Evolutionary conservation across 2,797 vertebrate species (phyloP), one percentile per base, ranked within the genome.

Genomic region (Sebastes elongatus): DNA sequence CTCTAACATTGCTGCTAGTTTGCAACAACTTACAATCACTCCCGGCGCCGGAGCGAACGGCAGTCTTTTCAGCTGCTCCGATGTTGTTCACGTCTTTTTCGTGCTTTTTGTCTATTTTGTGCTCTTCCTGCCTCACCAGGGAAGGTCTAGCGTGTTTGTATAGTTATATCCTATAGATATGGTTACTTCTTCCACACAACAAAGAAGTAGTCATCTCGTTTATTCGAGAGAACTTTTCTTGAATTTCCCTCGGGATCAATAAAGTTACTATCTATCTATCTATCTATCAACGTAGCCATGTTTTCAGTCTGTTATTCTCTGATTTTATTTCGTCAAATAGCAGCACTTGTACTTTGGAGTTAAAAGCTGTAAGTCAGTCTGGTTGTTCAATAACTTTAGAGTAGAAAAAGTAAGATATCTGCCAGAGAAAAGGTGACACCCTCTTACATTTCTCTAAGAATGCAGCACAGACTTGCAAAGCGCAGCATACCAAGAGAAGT

Each of bases 401-500:
- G 30, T n/a, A 27, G 3, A 74, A 78, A 18, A 46, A 46, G 16
- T 16, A 46, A 46, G 61, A 49, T 42, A 5, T 1, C 60, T 69
- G 30, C 53, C 23, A 57, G 20, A 85, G 20, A 85, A 32, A 79
- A 84, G 57, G 49, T 84, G 75, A 86, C 81, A 88, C 73, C 70
- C 74, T 88, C 22, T 20, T 70, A 66, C 76, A 79, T 25, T 72
- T 86, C 27, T 69, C 60, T 85, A 86, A 88, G 79, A 92, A 91
- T 83, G 84, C 84, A 88, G 85, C 90, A 88, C 65, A 69, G 86
- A 87, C 87, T 80, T 92, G 87, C 80, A 93, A 90, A 86, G 73
- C 61, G 38, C 60, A 64, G 75, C 90, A 88, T 80, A 84, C 82
- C 85, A 85, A 85, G 59, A 76, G 63, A 83, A 71, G 71, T 16